Conservation (phyloP, 2,113 vertebrate genomes). For the Megaceryle torquata region DNA sequence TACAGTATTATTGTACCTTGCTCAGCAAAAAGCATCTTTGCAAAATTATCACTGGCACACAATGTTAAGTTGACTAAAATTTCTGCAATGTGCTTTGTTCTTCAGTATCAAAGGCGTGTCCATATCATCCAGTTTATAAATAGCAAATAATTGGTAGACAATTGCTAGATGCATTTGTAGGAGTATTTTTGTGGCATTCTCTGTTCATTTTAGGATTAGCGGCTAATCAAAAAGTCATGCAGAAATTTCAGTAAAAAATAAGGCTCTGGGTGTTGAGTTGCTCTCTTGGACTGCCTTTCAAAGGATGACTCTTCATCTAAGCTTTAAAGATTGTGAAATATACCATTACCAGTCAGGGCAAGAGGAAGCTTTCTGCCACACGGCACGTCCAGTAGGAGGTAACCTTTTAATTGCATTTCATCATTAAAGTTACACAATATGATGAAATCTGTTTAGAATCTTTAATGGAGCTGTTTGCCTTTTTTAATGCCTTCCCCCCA, state of each 20-base stretch:
- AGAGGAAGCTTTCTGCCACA: background rate
- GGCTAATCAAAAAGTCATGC: slow-evolving; percentile 34
- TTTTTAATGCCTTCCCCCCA: slow-evolving; percentile 66
- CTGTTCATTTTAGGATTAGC: slow-evolving; percentile 61
- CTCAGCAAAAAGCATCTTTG: background rate
- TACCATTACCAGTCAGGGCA: background rate
- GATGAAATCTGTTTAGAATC: slow-evolving; percentile 52
- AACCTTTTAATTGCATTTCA: background rate
- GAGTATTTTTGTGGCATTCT: slow-evolving; percentile 70
- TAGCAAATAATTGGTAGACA: slow-evolving; percentile 73
- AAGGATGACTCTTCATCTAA: background rate
- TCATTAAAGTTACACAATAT: slow-evolving; percentile 43
- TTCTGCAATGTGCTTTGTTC: slow-evolving; percentile 12
- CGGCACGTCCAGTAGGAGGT: background rate
- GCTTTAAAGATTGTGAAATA: background rate
- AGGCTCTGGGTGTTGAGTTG: background rate
- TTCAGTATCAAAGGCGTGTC: slow-evolving; percentile 31
- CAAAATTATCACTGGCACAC: background rate
- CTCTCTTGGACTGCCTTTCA: background rate
- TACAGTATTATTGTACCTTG: background rate
- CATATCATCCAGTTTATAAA: slow-evolving; percentile 68
- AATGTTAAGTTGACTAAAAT: background rate
- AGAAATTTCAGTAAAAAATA: slow-evolving; percentile 21
- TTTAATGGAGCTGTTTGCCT: slow-evolving; percentile 39
- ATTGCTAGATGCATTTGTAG: slow-evolving; percentile 59